Percentiles rank a stretch among this genome's conserved stretches.
phyloP scores from a whole-genome alignment of 2,113 vertebrate genomes.

The Amblyornis subalaris region DNA sequence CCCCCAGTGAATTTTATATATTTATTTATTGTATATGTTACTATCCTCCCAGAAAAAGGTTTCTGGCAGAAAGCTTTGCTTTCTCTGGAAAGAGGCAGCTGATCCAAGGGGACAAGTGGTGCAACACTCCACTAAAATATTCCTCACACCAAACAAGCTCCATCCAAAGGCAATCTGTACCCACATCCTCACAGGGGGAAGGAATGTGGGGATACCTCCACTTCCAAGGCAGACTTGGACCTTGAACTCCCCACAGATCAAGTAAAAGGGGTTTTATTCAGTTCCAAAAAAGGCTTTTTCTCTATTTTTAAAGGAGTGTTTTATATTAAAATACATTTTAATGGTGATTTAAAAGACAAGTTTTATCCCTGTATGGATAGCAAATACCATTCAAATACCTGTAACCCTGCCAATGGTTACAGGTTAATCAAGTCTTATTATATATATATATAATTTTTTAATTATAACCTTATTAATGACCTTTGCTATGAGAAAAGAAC shows the following conservation, averaged over 20 bases:
- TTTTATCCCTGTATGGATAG: neutral
- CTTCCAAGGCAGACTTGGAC: neutral
- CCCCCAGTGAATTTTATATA: rapidly evolving
- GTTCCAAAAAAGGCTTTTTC: neutral
- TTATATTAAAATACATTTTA: rapidly evolving
- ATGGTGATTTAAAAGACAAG: neutral
- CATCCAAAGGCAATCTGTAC: neutral
- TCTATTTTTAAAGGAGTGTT: neutral
- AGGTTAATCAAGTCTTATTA: neutral
- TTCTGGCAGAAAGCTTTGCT: neutral
- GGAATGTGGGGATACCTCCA: neutral
- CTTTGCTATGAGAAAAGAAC: neutral
- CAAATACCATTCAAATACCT: neutral
- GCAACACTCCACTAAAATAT: neutral
- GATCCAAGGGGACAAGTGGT: neutral
- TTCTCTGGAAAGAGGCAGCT: neutral
- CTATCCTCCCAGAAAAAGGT: neutral
- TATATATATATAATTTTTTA: neutral
- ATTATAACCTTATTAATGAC: neutral
- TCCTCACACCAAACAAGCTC: neutral
- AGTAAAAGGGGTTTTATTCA: neutral
- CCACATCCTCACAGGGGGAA: rapidly evolving
- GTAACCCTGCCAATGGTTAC: neutral
- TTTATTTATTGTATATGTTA: neutral
- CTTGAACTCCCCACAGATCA: neutral